Base-by-base conservation (phyloP, 2,888 invertebrate genomes). In the Galerucella calmariensis region DNA sequence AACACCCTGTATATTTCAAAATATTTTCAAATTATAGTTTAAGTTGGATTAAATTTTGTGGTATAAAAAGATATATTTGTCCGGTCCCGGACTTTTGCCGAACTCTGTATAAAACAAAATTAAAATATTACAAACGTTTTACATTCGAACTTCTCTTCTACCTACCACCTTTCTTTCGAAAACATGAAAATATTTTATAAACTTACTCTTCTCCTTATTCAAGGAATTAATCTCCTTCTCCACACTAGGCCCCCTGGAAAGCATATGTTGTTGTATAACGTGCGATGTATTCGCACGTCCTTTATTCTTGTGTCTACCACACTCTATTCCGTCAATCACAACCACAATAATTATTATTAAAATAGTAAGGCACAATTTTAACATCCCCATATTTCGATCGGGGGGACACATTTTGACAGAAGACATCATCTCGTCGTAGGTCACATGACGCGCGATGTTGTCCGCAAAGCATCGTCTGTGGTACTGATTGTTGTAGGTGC, bases 131-230 rank as follows among this genome's bases (percentile, higher is more conserved):
- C 2, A 27, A 27, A 27, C 27, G 5, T 2, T 35, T 35, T 35
- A 35, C 35, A 35, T 35, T 8, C 6, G 8, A 35, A 8, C 6
- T 35, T 35, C 35, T 35, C 35, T 35, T 35, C 35, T 35, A 35
- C 35, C 35, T 35, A 35, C 35, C 35, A 48, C 4, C 14, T 48
- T 14, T 48, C 14, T 10, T 48, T 48, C 5, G 16, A 53, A 4
- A 16, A 4, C 2, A 20, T 16, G 4, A 16, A 56, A 20, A 53
- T 16, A n/a, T 6, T 16, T 56, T 2, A 11, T 14, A 14, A 41
- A 72, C 86, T 86, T 85, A 87, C 86, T 87, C 83, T 86, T 87
- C 77, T 85, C 86, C 80, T 86, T 86, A 72, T 83, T 85, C 78
- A 83, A 79, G 76, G 85, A 83, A 78, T 86, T 85, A 10, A 81